Base-by-base conservation (phyloP, 1,140 invertebrate genomes). In the Aphelenchoides avenae region DNA sequence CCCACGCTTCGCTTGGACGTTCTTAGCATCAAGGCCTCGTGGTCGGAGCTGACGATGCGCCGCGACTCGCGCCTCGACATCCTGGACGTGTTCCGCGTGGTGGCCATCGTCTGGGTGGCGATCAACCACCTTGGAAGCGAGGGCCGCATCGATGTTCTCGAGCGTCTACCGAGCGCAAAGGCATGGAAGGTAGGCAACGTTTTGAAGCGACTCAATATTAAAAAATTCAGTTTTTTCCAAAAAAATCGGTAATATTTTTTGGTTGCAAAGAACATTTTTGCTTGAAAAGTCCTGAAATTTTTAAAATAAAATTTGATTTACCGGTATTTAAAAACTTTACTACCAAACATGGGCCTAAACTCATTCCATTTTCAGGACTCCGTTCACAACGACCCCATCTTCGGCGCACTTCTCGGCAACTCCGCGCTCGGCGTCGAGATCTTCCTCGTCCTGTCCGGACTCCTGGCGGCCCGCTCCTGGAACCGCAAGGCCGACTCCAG, bases 21-120 rank as follows among this genome's bases (percentile, higher is more conserved):
- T n/a, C n/a, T n/a, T n/a, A n/a, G n/a, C n/a, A n/a, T n/a, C n/a
- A n/a, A n/a, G n/a, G n/a, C n/a, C n/a, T n/a, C n/a, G n/a, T n/a
- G n/a, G n/a, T n/a, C n/a, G n/a, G n/a, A n/a, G n/a, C n/a, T n/a
- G n/a, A n/a, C n/a, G n/a, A n/a, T n/a, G n/a, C n/a, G n/a, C n/a
- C n/a, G n/a, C n/a, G n/a, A n/a, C n/a, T n/a, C n/a, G n/a, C 50
- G 55, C 33, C 61, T 76, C 29, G 64, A 74, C 34, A 47, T 74
- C 22, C 50, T 75, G 5, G 72, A 75, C 44, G 43, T 77, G n/a
- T 68, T 75, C 44, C 74, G 72, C 24, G 57, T 76, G 4, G 33
- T 76, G 13, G 72, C 72, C 26, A 77, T 75, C 31, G 43, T 71
- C 18, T 75, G 72, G 72, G 72, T 75, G 5, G 63, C 77, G 43